Evolutionary conservation across 2,113 vertebrate genomes (phyloP).

Genomic region (Anoplopoma fimbria): DNA sequence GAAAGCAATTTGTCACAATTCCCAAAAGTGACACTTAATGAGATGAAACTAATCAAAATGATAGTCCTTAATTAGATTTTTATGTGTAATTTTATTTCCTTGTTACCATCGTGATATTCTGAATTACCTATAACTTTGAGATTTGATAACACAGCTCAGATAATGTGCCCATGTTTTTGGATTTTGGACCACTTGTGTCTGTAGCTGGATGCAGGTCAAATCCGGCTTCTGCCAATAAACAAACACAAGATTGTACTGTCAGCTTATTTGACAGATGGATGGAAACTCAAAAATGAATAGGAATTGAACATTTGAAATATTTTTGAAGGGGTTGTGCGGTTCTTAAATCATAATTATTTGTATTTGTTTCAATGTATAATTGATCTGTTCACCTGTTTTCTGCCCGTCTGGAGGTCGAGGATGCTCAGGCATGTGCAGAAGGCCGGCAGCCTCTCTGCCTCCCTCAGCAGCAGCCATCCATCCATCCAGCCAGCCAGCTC

Average conservation of each 20-base stretch:
- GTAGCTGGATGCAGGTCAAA: not conserved
- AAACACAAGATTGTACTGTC: not conserved
- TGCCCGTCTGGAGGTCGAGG: slow-evolving; percentile 9
- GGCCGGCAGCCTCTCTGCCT: slow-evolving; percentile 13
- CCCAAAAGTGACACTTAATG: not conserved
- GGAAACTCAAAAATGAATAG: no score
- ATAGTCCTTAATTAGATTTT: not conserved
- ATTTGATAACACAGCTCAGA: no score
- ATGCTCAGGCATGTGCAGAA: slow-evolving; percentile 63
- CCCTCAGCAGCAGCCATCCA: slow-evolving; percentile 58
- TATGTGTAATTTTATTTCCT: not conserved
- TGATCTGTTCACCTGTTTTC: slow-evolving; percentile 52
- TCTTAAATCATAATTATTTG: not conserved
- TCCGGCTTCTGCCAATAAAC: not conserved
- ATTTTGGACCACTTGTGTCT: not conserved
- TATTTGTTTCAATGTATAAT: not conserved
- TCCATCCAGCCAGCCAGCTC: slow-evolving; percentile 73
- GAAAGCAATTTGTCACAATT: not conserved
- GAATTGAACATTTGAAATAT: no score
- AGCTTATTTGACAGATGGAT: not conserved
- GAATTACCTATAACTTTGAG: not conserved
- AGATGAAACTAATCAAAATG: not conserved
- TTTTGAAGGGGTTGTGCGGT: not conserved
- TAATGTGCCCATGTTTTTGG: not conserved
- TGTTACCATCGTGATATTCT: not conserved